These are phyloP conservation scores for Jaculus jaculus DNA, from an alignment of 2,113 vertebrate species.

Conservation along the genomic window DNA sequence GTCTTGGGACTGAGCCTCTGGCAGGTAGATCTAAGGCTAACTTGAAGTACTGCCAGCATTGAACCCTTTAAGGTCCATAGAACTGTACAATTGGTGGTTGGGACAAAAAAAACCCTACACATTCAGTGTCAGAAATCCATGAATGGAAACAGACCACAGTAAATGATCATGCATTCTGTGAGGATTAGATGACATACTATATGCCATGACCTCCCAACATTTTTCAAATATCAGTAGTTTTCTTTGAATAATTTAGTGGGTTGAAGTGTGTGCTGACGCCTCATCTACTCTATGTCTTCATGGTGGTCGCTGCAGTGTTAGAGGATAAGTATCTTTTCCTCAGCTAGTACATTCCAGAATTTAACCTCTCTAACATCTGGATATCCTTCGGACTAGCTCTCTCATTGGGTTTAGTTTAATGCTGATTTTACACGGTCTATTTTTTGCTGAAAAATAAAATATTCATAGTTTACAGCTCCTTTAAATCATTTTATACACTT, in stretches of 20 bases:
- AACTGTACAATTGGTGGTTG: background rate
- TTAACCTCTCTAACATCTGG: background rate
- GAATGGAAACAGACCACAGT: background rate
- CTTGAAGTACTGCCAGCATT: background rate
- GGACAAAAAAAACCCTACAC: background rate
- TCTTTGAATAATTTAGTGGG: background rate
- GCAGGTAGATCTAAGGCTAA: background rate
- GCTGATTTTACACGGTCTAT: background rate
- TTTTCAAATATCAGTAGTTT: background rate
- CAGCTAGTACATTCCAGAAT: background rate
- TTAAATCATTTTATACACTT: background rate
- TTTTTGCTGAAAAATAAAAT: conserved; percentile 28
- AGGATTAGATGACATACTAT: background rate
- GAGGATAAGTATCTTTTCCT: background rate
- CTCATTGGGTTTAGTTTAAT: background rate
- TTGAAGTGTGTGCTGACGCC: background rate
- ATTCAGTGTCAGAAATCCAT: background rate
- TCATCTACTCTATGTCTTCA: background rate
- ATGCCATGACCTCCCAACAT: background rate
- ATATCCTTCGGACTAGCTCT: background rate
- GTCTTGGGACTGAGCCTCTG: background rate
- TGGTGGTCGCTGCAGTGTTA: background rate
- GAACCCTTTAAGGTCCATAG: background rate
- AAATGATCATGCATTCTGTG: background rate
- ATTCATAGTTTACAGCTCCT: background rate